Evolutionary conservation across 23 tunicate species (phyloP), one percentile per base, ranked within the genome.

Genomic region (Styela plicata): DNA sequence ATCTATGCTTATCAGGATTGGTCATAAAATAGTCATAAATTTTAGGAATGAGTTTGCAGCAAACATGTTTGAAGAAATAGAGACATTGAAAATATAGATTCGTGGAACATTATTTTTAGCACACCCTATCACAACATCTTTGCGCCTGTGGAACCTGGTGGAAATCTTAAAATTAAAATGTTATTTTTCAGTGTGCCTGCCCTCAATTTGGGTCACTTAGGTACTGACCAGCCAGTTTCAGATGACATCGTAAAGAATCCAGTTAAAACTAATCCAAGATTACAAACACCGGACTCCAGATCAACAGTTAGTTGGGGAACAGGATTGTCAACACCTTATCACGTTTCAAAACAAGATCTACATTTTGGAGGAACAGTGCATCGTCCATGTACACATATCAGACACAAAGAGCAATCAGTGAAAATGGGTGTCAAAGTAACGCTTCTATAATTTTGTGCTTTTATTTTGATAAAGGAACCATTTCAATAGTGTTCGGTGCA

Each of bases 251-350:
- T 76, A 65, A 25, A 76, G 25, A 76, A 76, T 52, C 81, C 81
- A 36, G 81, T 53, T 1, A 36, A 76, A 53, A 1, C 64, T 0
- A 29, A 52, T 33, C 81, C 18, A 37, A 24, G 64, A 25, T 27
- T 76, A 16, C 23, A 25, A 21, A 76, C 90, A 1, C 97, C 97
- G 0, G 81, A 82, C 3, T 78, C 97, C 3, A 76, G 80, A 24
- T 91, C 97, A 23, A 64, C 84, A 5, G 78, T 91, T 36, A 91
- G 97, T 35, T 91, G 97, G 97, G 97, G 97, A 17, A 91, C 97
- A 35, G 84, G 88, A 13, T 71, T 74, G 25, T 75, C 89, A 23
- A 28, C 86, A 13, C 90, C 97, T 31, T 86, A 91, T 83, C 84
- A 78, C 10, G 74, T 86, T 63, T 86, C 90, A 36, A 57, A 36